A percentile compares a stretch with the other conserved stretches of the same genome.
These are phyloP conservation scores for Blastobasis lacticolella DNA, from an alignment of 2,888 invertebrate species.

Conservation along the genomic window DNA sequence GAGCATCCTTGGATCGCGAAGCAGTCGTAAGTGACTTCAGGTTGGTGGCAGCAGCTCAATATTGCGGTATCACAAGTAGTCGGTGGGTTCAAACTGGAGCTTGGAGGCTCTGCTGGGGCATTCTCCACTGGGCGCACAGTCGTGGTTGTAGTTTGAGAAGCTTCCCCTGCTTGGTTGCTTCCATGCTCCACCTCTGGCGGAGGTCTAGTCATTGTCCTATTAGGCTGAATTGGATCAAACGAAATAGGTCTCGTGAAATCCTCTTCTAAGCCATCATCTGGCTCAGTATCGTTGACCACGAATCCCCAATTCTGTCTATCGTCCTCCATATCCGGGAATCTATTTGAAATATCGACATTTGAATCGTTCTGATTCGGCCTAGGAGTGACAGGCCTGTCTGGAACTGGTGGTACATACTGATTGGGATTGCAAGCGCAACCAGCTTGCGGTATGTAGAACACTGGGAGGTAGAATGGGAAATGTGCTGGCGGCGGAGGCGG, in stretches of 20 bases:
- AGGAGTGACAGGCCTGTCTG: constrained; percentile 6
- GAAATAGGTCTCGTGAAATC: constrained; percentile 37
- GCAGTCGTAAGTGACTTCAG: constrained; percentile 38
- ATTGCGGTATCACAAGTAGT: constrained; percentile 46
- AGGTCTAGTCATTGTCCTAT: constrained; percentile 24
- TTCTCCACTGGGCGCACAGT: not conserved
- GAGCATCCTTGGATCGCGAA: constrained; percentile 45
- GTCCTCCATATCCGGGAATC: constrained; percentile 44
- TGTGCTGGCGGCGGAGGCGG: constrained; percentile 19
- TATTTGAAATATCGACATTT: constrained; percentile 16
- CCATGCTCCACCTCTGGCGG: constrained; percentile 44
- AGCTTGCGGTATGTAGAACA: constrained; percentile 34
- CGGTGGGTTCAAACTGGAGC: constrained; percentile 17
- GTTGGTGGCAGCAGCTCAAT: constrained; percentile 47
- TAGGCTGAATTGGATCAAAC: constrained; percentile 33
- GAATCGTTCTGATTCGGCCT: constrained; percentile 3
- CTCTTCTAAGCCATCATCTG: constrained; percentile 21
- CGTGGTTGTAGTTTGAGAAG: constrained; percentile 8
- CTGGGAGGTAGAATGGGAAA: constrained; percentile 37
- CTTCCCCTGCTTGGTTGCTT: constrained; percentile 26
- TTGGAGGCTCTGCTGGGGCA: not conserved
- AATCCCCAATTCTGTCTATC: constrained; percentile 52
- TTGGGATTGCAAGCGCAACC: constrained; percentile 33
- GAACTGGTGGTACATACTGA: constrained; percentile 7
- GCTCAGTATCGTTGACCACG: constrained; percentile 29